Base-by-base conservation (phyloP, 2,888 invertebrate species). In the Drosophila niveifrons region DNA sequence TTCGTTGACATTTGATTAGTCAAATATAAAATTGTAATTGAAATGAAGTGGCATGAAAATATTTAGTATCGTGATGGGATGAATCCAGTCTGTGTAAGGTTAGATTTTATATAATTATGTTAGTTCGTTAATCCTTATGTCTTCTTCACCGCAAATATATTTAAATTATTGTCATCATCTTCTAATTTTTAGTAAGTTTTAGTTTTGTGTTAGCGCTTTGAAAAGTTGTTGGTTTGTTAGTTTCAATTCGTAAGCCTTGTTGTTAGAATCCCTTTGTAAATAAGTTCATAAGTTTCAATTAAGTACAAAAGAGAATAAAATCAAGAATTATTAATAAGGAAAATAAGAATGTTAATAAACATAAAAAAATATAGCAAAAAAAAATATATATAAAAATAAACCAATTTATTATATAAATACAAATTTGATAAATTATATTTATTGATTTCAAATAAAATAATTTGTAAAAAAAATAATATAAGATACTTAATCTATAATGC, bases 151-250 rank as follows among this genome's bases (percentile, higher is more conserved):
- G 29, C 8, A 10, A 44, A 11, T 44, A 6, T 44, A 17, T 28
- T 15, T 41, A 50, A 50, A 28, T 23, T 52, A 18, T 34, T n/a
- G 13, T 53, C 1, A 23, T 28, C n/a, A 53, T 59, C 29, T 18
- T 36, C 34, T 39, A 90, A 59, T 90, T 85, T 64, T 91, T 91
- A 31, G 4, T 23, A 23, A 91, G 58, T 75, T 23, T 23, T 23
- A 91, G 58, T 75, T 84, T 81, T 15, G 80, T 15, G 80, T 78
- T 57, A 91, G 13, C 7, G 61, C 53, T 78, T 85, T 86, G 80
- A 90, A 90, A 86, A 82, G 78, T 23, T 78, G 56, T 68, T 90
- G 89, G 65, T 90, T 65, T 34, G 77, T 78, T 72, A 71, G 68
- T 85, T 82, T 72, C 18, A 85, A 68, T 6, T 73, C 85, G 17